Evolutionary conservation across 2,888 invertebrate species (phyloP).

Genomic region (Eucera pruinosa): DNA sequence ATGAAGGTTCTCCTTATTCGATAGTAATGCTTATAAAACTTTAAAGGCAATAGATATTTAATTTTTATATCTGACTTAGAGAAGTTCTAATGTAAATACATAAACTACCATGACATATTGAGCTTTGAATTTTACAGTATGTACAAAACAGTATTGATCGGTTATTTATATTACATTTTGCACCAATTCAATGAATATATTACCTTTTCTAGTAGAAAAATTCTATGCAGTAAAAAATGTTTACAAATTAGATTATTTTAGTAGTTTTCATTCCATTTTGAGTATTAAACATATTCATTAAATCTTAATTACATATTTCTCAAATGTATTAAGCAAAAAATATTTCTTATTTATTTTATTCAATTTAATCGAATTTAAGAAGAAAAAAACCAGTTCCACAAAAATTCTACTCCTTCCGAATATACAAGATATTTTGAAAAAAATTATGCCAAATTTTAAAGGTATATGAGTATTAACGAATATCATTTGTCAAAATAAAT

Average conservation of each 20-base stretch:
- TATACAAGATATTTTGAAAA: neutral
- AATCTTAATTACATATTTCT: neutral
- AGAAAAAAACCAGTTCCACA: neutral
- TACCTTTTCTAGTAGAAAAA: conserved; percentile 13
- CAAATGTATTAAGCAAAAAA: neutral
- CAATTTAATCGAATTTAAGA: conserved; percentile 10
- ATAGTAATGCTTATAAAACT: conserved; percentile 51
- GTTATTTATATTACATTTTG: conserved; percentile 56
- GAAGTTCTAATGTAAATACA: conserved; percentile 65
- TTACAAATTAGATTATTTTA: conserved; percentile 19
- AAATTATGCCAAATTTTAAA: neutral
- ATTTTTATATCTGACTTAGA: conserved; percentile 67
- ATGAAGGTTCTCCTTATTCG: conserved; percentile 38
- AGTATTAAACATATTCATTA: conserved; percentile 10
- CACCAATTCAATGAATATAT: conserved; percentile 19
- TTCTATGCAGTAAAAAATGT: conserved; percentile 16
- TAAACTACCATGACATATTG: conserved; percentile 51
- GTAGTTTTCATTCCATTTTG: conserved; percentile 25
- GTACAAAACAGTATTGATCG: conserved; percentile 53
- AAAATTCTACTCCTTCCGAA: conserved; percentile 21
- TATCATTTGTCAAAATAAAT: neutral
- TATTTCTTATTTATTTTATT: conserved; percentile 9
- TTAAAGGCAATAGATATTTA: conserved; percentile 62
- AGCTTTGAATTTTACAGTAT: conserved; percentile 61
- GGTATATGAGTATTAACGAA: neutral